Evolutionary conservation across 2,797 vertebrate species (phyloP).

Genomic region (Gadopsis marmoratus): DNA sequence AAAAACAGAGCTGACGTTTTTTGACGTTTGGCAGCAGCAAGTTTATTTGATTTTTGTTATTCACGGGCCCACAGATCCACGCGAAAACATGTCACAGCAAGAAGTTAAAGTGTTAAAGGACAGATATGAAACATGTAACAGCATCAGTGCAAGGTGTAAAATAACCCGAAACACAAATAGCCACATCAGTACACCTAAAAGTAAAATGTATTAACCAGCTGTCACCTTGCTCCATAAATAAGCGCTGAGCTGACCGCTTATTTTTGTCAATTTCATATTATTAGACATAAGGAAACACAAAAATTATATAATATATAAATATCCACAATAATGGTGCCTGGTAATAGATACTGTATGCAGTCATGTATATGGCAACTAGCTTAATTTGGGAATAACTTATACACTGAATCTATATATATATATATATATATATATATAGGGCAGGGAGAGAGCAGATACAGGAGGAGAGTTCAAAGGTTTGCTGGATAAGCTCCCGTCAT

Average conservation of each 20-base stretch:
- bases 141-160: not conserved
- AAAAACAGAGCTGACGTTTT: not conserved
- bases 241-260: not conserved
- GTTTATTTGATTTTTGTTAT: not conserved
- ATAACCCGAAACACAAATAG: not conserved
- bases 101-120: not conserved
- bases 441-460: not conserved
- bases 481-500: conserved; percentile 85
- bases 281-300: too few species aligned
- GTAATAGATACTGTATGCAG: not conserved
- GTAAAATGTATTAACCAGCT: not conserved
- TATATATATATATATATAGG: not conserved
- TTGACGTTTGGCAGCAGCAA: not conserved
- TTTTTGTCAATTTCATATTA: not conserved
- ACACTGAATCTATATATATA: not conserved
- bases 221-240: not conserved
- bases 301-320: not conserved
- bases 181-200: not conserved
- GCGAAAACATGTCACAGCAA: not conserved
- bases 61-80: not conserved
- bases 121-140: not conserved
- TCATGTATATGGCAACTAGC: not conserved
- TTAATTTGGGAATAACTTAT: not conserved
- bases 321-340: not conserved
- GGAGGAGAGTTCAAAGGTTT: conserved; percentile 68